Conservation (phyloP, 1,140 invertebrate genomes). For the Pteromalus puparum region DNA sequence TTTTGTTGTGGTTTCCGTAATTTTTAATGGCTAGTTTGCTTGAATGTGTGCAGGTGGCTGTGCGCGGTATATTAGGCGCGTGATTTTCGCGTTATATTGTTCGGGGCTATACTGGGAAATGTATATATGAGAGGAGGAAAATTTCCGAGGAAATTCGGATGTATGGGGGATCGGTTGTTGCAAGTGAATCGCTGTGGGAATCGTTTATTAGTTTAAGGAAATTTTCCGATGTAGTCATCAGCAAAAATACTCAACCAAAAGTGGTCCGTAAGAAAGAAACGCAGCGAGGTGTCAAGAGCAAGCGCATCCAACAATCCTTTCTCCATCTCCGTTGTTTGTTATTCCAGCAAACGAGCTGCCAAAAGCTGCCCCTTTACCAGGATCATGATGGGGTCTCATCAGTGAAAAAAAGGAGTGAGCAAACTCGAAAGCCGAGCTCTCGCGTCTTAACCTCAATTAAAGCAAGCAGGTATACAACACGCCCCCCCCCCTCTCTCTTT, state of each 20-base stretch:
- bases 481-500: conserved; percentile 18
- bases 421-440: not conserved
- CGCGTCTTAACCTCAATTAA: conserved; percentile 66
- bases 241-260: no score
- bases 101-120: not conserved
- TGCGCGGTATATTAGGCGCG: not conserved
- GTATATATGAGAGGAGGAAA: no score
- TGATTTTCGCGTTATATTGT: not conserved
- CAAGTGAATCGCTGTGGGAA: no score
- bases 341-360: not conserved
- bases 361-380: not conserved
- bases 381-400: conserved; percentile 14
- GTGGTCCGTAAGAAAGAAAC: not conserved
- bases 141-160: not conserved
- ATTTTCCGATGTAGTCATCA: no score
- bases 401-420: conserved; percentile 52
- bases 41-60: conserved; percentile 46
- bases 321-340: not conserved
- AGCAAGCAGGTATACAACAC: conserved; percentile 61
- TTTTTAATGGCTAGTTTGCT: conserved; percentile 55
- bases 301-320: not conserved
- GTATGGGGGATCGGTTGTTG: not conserved
- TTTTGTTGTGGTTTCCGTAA: conserved; percentile 46
- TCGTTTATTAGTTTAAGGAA: no score
- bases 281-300: not conserved